Evolutionary conservation across 2,797 vertebrate genomes (phyloP), one percentile per base, ranked within the genome.

Genomic region (Paedocypris micromegethes): DNA sequence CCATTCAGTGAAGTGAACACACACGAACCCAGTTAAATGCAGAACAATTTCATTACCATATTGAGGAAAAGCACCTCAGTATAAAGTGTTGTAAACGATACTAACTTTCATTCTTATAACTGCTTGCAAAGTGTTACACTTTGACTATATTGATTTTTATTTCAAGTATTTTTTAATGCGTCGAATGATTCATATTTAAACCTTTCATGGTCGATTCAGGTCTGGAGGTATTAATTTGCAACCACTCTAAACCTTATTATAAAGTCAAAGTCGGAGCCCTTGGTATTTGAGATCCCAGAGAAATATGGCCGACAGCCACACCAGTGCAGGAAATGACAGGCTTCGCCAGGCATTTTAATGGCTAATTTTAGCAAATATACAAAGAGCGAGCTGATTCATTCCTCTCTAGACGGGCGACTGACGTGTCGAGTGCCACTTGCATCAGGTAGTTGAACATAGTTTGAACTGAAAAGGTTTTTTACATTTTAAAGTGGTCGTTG

Each of bases 381-480:
- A n/a, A 8, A 52, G 4, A 52, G 9, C 6, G 41, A 43, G 50
- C n/a, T 62, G 51, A 72, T 5, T 53, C 66, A 52, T 39, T 2
- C 3, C 46, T 1, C 23, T 62, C 52, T 53, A 57, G 71, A 66
- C n/a, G 4, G 37, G 6, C 48, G 42, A 55, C 23, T 45, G 8
- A 62, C 9, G 44, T 66, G 57, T 66, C 70, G 61, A 40, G 49
- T 58, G 65, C 49, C 51, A 7, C 59, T 51, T 40, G 6, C 0
- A 42, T 60, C 66, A 65, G 51, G 60, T 57, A 56, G 57, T 48
- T 50, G 46, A 54, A 38, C n/a, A 42, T 52, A 37, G 43, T 61
- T 59, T 37, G 40, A 5, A 6, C 5, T 58, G 40, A 50, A 56
- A 50, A 48, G 62, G 3, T 68, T 9, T 49, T 6, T 3, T 1